Evolutionary conservation across 2,797 vertebrate genomes (phyloP), one percentile per base, ranked within the genome.

Genomic region (Astyanax mexicanus): DNA sequence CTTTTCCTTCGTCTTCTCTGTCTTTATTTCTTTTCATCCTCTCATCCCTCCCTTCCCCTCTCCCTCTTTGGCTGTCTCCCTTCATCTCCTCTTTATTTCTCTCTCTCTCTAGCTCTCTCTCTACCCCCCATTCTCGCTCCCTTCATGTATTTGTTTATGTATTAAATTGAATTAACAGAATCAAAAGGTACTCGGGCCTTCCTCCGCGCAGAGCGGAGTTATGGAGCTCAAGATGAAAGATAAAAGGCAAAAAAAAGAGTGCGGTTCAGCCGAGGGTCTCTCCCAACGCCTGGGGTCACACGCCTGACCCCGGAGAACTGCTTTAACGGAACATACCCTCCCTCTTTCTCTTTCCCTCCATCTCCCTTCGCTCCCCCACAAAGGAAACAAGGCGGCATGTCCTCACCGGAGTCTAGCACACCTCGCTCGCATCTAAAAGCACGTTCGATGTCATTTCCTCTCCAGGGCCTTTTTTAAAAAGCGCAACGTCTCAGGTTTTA

Each of bases 151-250:
- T 93, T 94, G 92, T 94, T 94, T 94, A 93, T 90, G 86, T 88
- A 92, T 92, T 86, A 93, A 94, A 94, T 94, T 93, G 91, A 94
- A 93, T 94, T 94, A 94, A 92, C 65, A 29, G 86, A 93, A 93
- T 93, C 93, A 94, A 93, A 94, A 93, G 92, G 91, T 93, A 91
- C 89, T 80, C 85, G 81, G 80, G 86, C 73, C 86, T 83, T 84
- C 90, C 87, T 87, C 89, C 89, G 89, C 85, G 61, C 92, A 91
- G 89, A 93, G 88, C 86, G 85, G 88, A 93, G 88, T 92, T 90
- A 91, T 90, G 85, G 91, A 86, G 84, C 82, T 80, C 88, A 85
- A 89, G 90, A 90, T 75, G 82, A 86, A 91, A 94, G 92, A 93
- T 90, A 88, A 92, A 93, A 93, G 91, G 88, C 87, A 88, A 87